Percentiles rank a stretch among this genome's conserved stretches.
Conservation (phyloP, 2,113 vertebrate species). For the Shinisaurus crocodilurus region DNA sequence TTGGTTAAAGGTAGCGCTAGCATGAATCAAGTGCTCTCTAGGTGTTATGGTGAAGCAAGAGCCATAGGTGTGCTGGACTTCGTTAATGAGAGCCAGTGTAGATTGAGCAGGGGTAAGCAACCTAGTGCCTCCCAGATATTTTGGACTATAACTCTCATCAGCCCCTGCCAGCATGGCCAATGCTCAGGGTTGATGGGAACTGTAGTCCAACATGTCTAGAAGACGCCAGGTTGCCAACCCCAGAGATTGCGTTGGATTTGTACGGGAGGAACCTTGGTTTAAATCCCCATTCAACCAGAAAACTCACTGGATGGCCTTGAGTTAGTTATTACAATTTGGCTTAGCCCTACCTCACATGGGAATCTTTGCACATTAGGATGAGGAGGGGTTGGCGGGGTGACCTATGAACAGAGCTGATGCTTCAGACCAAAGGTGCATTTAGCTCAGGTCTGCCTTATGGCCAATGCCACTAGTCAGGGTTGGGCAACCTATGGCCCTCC, state of each 20-base stretch:
- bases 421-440: not conserved
- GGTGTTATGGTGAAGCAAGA: not conserved
- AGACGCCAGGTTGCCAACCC: no score
- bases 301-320: not conserved
- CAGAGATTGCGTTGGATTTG: not conserved
- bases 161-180: no score
- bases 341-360: not conserved
- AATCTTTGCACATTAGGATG: not conserved
- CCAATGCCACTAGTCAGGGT: not conserved
- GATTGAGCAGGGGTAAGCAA: no score
- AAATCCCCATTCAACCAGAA: not conserved
- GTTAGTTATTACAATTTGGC: not conserved
- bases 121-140: no score
- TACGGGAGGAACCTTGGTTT: not conserved
- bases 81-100: not conserved
- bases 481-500: no score
- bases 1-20: not conserved
- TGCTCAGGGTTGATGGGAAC: no score
- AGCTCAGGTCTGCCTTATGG: not conserved
- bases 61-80: not conserved
- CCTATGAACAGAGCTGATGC: not conserved
- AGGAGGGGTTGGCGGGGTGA: no score
- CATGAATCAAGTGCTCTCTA: not conserved
- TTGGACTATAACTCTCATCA: no score
- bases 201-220: no score